These are phyloP conservation scores for Phrynocephalus vlangalii DNA, from an alignment of 2,797 vertebrate species.

Conservation along the genomic window DNA sequence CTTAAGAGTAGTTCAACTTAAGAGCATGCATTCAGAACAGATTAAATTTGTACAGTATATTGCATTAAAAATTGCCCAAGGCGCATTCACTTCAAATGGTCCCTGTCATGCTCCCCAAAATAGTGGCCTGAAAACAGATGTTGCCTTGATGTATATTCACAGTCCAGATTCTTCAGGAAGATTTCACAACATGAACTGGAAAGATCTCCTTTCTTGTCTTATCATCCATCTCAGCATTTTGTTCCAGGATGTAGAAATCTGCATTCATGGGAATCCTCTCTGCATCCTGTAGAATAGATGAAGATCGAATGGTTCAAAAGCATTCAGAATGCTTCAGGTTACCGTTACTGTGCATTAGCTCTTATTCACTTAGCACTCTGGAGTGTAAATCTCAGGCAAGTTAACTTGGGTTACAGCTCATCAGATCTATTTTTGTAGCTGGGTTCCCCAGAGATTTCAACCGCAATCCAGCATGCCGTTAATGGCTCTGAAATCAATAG, in stretches of 20 bases:
- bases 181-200: neutral
- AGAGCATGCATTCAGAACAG: no score
- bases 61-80: neutral
- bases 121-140: neutral
- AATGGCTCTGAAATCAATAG: constrained; percentile 2
- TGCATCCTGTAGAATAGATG: neutral
- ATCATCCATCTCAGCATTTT: neutral
- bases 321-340: neutral
- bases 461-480: neutral
- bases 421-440: constrained; percentile 16
- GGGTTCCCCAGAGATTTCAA: neutral
- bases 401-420: constrained; percentile 7
- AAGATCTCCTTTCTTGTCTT: neutral
- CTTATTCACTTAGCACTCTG: neutral
- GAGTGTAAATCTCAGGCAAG: constrained; percentile 10
- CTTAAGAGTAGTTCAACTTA: no score
- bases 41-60: no score
- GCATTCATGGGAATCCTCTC: neutral
- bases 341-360: neutral
- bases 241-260: neutral
- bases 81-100: neutral
- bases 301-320: neutral
- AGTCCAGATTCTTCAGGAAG: neutral
- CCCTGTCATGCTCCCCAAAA: neutral
- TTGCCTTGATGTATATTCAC: neutral